Conservation (phyloP, 1,140 invertebrate genomes). For the Chironomus tepperi region DNA sequence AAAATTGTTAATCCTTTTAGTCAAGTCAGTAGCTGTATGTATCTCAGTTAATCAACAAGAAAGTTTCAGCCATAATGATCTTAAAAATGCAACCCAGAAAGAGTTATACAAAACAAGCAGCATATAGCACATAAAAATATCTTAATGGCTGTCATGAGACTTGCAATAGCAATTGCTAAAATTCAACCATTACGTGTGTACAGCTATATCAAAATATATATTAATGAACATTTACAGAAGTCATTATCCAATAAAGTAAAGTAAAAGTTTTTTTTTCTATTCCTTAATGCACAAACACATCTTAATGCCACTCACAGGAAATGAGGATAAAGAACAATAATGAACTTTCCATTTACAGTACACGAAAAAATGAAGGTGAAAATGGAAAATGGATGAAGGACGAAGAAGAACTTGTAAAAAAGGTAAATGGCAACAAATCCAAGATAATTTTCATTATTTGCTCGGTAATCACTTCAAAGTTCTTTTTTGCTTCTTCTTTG, state of each 20-base stretch:
- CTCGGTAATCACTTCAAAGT: background rate
- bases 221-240: too few relatives aligned
- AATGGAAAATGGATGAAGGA: too few relatives aligned
- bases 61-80: background rate
- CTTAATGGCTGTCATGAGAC: background rate
- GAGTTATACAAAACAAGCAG: background rate
- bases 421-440: too few relatives aligned
- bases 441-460: conserved; percentile 1
- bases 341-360: background rate
- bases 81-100: background rate
- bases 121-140: background rate
- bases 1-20: conserved; percentile 19
- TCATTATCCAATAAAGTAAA: too few relatives aligned
- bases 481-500: background rate
- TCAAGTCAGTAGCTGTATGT: background rate
- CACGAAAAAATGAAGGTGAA: too few relatives aligned
- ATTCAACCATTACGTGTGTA: too few relatives aligned
- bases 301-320: background rate
- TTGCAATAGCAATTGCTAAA: background rate
- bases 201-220: too few relatives aligned
- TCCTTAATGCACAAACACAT: too few relatives aligned
- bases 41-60: background rate
- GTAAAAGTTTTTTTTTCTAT: too few relatives aligned
- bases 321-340: background rate
- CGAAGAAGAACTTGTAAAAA: too few relatives aligned